phyloP scores from a whole-genome alignment of 2,888 invertebrate species.

The Sarcophaga rosellei region DNA sequence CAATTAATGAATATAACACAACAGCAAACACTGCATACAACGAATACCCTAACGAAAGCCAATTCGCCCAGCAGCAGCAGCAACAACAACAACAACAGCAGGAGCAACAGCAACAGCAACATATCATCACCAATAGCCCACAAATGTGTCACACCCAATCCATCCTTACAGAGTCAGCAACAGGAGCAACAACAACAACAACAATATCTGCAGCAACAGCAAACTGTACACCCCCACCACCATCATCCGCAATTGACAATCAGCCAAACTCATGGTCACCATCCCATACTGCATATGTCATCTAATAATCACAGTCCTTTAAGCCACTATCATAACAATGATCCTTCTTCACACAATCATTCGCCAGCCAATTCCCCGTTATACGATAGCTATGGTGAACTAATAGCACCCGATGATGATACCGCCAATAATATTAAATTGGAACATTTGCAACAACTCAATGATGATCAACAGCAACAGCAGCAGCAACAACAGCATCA shows the following conservation, averaged over 20 bases:
- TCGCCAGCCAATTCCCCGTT: conserved; percentile 65
- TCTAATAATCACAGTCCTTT: conserved; percentile 48
- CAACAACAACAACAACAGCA: conserved; percentile 50
- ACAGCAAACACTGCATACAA: conserved; percentile 65
- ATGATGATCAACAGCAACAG: conserved; percentile 67
- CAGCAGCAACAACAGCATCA: conserved; percentile 69
- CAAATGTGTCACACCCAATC: conserved; percentile 69
- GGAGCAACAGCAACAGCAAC: conserved; percentile 36
- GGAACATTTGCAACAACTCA: conserved; percentile 72
- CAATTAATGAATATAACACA: conserved; percentile 50
- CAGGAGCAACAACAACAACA: conserved; percentile 72
- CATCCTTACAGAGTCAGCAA: conserved; percentile 72
- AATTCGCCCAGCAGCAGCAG: conserved; percentile 66
- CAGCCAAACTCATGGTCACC: conserved; percentile 50
- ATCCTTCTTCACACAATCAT: conserved; percentile 20
- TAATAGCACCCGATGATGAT: conserved; percentile 68
- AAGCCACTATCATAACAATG: conserved; percentile 69
- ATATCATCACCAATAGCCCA: conserved; percentile 49
- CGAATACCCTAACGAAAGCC: conserved; percentile 73
- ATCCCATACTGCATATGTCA: conserved; percentile 43
- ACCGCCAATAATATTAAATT: conserved; percentile 69
- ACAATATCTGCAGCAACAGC: conserved; percentile 73
- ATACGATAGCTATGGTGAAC: conserved; percentile 65
- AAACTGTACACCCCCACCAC: conserved; percentile 49
- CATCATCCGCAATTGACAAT: conserved; percentile 57